A percentile compares a stretch with the other conserved stretches of the same genome.
Evolutionary conservation across 2,797 vertebrate genomes (phyloP).

Genomic region (Knipowitschia caucasica): DNA sequence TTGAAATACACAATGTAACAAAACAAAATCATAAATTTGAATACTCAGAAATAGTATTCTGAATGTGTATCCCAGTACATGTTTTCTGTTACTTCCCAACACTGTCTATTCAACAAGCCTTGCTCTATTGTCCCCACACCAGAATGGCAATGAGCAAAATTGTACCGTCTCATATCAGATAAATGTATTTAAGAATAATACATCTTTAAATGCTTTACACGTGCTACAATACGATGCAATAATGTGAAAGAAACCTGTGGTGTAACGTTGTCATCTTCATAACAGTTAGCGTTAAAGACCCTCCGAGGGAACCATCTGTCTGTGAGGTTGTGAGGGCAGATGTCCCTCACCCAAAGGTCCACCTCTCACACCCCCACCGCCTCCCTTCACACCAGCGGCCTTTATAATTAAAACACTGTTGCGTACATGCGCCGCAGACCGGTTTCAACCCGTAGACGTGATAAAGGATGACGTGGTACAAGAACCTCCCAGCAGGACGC

Average conservation of each 20-base stretch:
- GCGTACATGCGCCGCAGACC: conserved; percentile 30
- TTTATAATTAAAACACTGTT: conserved; percentile 74
- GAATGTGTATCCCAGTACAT: no score
- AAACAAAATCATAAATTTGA: no score
- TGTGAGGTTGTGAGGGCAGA: conserved; percentile 67
- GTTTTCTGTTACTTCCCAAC: no score
- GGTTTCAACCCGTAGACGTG: conserved; percentile 45
- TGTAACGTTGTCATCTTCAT: conserved; percentile 43
- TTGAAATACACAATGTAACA: no score
- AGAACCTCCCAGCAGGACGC: conserved; percentile 54
- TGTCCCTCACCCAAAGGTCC: conserved; percentile 66
- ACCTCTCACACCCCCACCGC: conserved; percentile 53
- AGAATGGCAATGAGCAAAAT: no score
- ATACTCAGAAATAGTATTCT: no score
- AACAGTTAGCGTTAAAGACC: conserved; percentile 58
- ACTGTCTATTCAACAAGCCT: no score
- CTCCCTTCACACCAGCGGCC: conserved; percentile 50
- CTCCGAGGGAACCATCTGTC: conserved; percentile 71
- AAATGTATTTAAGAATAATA: no score
- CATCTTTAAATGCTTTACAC: neutral
- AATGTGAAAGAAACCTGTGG: neutral
- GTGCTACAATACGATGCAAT: neutral
- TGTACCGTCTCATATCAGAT: no score
- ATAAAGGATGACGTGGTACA: conserved; percentile 64
- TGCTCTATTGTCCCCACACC: no score